Percentiles rank a stretch among this genome's conserved stretches.
These are phyloP conservation scores for Antigone vipio DNA, from an alignment of 2,113 vertebrate species.

Conservation along the genomic window DNA sequence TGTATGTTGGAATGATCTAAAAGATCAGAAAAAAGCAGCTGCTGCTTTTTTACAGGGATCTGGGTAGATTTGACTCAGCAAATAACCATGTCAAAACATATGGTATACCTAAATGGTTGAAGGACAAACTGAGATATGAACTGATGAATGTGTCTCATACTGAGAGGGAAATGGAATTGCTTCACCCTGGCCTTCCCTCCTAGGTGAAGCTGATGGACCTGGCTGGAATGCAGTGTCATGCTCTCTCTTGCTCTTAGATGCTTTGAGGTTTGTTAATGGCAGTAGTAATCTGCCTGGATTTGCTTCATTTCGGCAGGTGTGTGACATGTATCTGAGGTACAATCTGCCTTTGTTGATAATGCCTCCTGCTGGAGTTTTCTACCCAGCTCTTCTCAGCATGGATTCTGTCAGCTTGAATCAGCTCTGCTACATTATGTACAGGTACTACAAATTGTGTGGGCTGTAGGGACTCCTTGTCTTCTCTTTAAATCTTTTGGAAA, in stretches of 20 bases:
- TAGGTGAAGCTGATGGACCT: background rate
- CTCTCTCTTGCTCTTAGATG: background rate
- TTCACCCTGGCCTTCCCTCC: background rate
- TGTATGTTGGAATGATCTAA: background rate
- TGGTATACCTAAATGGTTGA: background rate
- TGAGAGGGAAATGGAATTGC: background rate
- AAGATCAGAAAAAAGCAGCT: background rate
- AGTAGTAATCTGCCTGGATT: background rate
- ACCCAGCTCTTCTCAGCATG: constrained; percentile 82
- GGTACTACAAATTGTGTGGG: constrained; percentile 68
- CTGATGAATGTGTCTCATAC: background rate
- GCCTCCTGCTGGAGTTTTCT: constrained; percentile 88
- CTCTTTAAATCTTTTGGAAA: background rate
- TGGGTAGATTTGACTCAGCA: background rate
- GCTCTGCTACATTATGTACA: constrained; percentile 90
- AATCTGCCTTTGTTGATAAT: constrained; percentile 85
- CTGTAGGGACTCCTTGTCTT: background rate
- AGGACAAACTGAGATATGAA: background rate
- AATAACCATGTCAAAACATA: background rate
- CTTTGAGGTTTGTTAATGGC: background rate
- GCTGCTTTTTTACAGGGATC: background rate
- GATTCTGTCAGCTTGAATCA: constrained; percentile 85
- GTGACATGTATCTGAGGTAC: constrained; percentile 86
- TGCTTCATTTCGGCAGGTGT: constrained; percentile 78
- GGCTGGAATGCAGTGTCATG: background rate